Evolutionary conservation across 1,140 invertebrate genomes (phyloP).

Genomic region (Dinoponera quadriceps): DNA sequence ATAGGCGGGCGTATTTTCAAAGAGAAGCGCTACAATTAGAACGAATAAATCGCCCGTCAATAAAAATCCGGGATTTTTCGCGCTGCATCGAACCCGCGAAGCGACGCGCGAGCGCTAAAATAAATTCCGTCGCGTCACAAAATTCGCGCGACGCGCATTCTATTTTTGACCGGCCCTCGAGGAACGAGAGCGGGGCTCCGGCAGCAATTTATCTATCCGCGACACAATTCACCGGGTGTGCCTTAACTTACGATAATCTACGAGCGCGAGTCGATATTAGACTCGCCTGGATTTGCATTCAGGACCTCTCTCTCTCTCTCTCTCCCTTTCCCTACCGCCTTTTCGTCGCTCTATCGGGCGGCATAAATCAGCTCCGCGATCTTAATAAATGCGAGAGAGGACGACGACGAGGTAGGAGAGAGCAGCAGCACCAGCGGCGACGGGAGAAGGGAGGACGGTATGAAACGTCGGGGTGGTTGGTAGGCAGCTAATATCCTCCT

Average conservation of each 20-base stretch:
- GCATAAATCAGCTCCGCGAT: constrained; percentile 83
- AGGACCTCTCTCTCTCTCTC: constrained; percentile 59
- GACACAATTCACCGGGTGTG: constrained; percentile 34
- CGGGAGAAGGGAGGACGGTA: constrained; percentile 66
- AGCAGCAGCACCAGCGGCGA: constrained; percentile 11
- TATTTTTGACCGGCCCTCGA: constrained; percentile 23
- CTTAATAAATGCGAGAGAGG: constrained; percentile 84
- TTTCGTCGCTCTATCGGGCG: constrained; percentile 69
- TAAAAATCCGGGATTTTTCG: not conserved
- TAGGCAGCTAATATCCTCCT: constrained; percentile 86
- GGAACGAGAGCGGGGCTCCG: not conserved
- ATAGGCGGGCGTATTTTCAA: no score
- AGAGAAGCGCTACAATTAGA: no score
- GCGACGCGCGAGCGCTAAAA: not conserved
- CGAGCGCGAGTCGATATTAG: constrained; percentile 77
- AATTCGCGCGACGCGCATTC: constrained; percentile 4
- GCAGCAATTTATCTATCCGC: constrained; percentile 46
- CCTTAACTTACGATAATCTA: constrained; percentile 69
- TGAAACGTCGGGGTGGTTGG: constrained; percentile 80
- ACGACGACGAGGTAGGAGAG: constrained; percentile 28
- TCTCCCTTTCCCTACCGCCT: not conserved
- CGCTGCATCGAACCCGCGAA: not conserved
- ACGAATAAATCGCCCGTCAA: no score
- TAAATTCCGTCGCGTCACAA: not conserved
- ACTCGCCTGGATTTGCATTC: constrained; percentile 78